Base-by-base conservation (phyloP, 2,113 vertebrate species). In the Strix aluco region DNA sequence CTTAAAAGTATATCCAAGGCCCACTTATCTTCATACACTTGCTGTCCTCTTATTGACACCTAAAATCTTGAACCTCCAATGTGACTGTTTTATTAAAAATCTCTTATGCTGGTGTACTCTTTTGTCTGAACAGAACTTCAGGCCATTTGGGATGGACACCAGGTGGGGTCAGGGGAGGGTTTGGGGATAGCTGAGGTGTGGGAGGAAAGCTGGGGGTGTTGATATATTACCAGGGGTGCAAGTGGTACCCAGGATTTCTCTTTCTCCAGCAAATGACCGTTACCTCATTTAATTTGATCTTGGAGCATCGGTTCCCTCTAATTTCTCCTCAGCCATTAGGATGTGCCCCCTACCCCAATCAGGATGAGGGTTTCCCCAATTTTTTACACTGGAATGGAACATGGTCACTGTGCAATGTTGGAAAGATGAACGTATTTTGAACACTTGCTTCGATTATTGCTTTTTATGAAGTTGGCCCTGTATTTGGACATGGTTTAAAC, bases 321-420 rank as follows among this genome's bases (percentile, higher is more conserved):
- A 22, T 65, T 72, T 46, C 54, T 57, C 19, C 23, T n/a, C 36
- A 69, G 66, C 11, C 36, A 30, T 62, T 11, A 74, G 73, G 54
- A 62, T 57, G 26, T 15, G 13, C 9, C 10, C 25, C 19, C 10
- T 30, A 11, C 5, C 25, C 30, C 15, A 4, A 13, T 62, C 27
- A 34, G 22, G 11, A 4, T 9, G 17, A 59, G 22, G 4, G 0
- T 74, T 81, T 72, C 29, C 30, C 36, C 46, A 42, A 1, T 6
- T 19, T 15, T 78, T 74, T 40, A 19, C n/a, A 5, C 22, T 52
- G 61, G 15, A 88, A 38, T 0, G 4, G 74, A 36, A 42, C 58
- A 20, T 4, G 34, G 18, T 71, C 70, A 14, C 17, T 25, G 12
- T n/a, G 52, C 18, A 55, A 26, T 0, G 0, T 5, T 51, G 62